A percentile compares a stretch with the other conserved stretches of the same genome.
phyloP scores from a whole-genome alignment of 1,140 invertebrate species.

The Drosophila gunungcola region DNA sequence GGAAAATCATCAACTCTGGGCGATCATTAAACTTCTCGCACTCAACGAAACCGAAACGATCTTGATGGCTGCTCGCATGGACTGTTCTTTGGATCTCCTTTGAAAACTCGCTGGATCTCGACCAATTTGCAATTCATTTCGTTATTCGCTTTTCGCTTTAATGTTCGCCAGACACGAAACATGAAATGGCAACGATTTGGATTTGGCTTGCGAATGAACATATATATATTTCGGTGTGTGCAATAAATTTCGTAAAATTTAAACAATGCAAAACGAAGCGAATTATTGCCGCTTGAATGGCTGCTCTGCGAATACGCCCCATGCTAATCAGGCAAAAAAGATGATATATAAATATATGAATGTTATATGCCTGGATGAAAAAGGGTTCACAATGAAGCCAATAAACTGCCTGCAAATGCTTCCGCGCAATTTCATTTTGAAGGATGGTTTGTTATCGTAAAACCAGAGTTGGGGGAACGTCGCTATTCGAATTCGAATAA shows the following conservation, averaged over 20 bases:
- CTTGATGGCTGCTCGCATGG: constrained; percentile 54
- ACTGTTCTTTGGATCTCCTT: constrained; percentile 11
- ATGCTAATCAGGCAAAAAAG: constrained; percentile 59
- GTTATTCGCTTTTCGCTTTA: constrained; percentile 46
- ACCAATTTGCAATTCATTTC: constrained; percentile 66
- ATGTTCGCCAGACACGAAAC: constrained; percentile 59
- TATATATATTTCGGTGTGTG: constrained; percentile 30
- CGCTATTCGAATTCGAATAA: constrained; percentile 73
- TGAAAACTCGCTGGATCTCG: constrained; percentile 34
- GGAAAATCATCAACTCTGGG: constrained; percentile 64
- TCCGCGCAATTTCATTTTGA: constrained; percentile 77
- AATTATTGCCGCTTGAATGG: constrained; percentile 76
- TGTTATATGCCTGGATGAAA: constrained; percentile 35
- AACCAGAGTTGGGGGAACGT: constrained; percentile 32
- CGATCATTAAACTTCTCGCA: constrained; percentile 65
- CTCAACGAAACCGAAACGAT: constrained; percentile 65
- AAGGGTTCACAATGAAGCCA: constrained; percentile 76
- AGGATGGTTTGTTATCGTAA: constrained; percentile 15
- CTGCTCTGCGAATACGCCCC: constrained; percentile 61
- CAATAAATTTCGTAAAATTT: constrained; percentile 75
- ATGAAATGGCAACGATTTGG: constrained; percentile 48
- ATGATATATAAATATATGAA: constrained; percentile 49
- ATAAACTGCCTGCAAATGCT: constrained; percentile 76
- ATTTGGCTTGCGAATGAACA: constrained; percentile 40
- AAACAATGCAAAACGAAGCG: constrained; percentile 72